phyloP scores from a whole-genome alignment of 2,888 invertebrate genomes.

The Pyrgus malvae region DNA sequence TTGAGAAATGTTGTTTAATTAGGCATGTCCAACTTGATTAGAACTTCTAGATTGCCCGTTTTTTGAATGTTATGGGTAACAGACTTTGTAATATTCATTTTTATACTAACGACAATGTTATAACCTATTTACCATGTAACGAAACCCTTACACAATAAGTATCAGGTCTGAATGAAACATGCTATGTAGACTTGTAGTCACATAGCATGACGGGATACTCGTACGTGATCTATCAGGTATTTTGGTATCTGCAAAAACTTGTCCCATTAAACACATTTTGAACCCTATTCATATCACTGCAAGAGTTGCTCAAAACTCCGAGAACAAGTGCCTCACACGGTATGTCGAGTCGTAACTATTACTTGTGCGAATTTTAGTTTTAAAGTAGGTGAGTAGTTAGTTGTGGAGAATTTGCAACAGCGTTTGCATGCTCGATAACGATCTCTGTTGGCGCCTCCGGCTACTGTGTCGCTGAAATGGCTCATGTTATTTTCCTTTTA shows the following conservation, averaged over 20 bases:
- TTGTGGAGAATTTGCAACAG: not conserved
- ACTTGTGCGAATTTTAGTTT: not conserved
- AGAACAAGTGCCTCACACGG: slow-evolving; percentile 3
- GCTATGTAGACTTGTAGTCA: slow-evolving; percentile 32
- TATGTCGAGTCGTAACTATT: slow-evolving; percentile 4
- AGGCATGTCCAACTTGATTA: no score
- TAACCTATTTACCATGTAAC: no score
- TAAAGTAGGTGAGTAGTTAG: not conserved
- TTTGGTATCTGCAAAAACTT: slow-evolving; percentile 25
- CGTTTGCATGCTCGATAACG: not conserved
- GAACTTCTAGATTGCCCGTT: no score
- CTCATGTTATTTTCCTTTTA: slow-evolving; percentile 2
- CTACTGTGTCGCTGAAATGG: not conserved
- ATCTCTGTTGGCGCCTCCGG: slow-evolving; percentile 7
- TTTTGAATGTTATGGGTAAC: no score
- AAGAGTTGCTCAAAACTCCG: not conserved
- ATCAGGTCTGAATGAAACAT: slow-evolving; percentile 33
- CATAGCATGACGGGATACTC: slow-evolving; percentile 19
- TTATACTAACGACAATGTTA: no score
- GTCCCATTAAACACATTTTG: not conserved
- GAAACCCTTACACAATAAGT: slow-evolving; percentile 21
- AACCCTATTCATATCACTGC: not conserved
- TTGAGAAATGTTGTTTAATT: no score
- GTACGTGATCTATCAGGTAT: slow-evolving; percentile 37
- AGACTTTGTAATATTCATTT: no score